These are phyloP conservation scores for Psophia crepitans DNA, from an alignment of 2,113 vertebrate genomes.

Conservation along the genomic window DNA sequence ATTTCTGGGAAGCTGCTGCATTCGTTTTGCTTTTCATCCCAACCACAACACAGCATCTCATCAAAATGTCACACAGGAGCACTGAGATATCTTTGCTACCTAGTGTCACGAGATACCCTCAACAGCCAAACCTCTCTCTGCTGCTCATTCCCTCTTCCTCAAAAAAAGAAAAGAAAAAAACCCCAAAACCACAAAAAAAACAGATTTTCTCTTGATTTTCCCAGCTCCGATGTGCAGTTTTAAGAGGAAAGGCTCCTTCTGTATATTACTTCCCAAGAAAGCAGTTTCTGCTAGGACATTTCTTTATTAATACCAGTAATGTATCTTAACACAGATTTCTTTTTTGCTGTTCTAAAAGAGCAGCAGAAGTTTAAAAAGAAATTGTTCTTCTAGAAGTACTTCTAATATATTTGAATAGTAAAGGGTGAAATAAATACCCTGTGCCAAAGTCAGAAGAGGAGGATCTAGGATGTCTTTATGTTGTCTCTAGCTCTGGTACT, in stretches of 20 bases:
- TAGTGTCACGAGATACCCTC: neutral
- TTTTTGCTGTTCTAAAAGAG: neutral
- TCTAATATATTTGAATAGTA: neutral
- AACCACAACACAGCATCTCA: neutral
- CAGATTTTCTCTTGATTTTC: neutral
- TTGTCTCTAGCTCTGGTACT: neutral
- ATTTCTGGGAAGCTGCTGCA: neutral
- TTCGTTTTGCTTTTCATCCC: neutral
- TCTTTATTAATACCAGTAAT: neutral
- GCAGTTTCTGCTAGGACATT: neutral
- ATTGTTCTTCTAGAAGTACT: neutral
- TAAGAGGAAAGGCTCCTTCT: neutral
- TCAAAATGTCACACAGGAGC: neutral
- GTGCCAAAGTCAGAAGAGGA: neutral
- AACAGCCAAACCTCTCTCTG: neutral
- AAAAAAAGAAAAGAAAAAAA: neutral
- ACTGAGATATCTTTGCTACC: neutral
- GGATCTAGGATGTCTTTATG: neutral
- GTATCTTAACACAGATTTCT: neutral
- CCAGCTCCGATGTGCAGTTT: neutral
- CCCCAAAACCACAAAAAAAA: neutral
- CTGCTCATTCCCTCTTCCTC: neutral
- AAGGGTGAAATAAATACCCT: neutral
- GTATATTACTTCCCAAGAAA: neutral
- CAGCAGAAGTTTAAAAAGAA: neutral